These are phyloP conservation scores for Vespertilio murinus DNA, from an alignment of 2,797 vertebrate species.

Conservation along the genomic window DNA sequence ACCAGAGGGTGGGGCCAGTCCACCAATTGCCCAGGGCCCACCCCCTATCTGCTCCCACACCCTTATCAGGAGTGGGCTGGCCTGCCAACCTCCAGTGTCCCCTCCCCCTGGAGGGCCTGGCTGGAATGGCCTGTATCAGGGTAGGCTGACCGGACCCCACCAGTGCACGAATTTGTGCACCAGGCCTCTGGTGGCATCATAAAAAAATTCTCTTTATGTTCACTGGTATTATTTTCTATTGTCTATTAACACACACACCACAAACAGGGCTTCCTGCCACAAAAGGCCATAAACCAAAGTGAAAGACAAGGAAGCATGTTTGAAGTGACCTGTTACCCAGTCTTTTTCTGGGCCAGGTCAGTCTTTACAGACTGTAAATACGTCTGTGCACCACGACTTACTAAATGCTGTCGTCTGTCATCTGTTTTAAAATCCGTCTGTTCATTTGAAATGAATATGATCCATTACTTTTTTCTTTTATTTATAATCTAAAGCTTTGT, in stretches of 20 bases:
- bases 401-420: neutral
- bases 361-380: neutral
- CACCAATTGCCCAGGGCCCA: too few relatives aligned
- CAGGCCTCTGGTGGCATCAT: too few relatives aligned
- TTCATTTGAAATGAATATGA: neutral
- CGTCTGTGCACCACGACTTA: neutral
- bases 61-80: too few relatives aligned
- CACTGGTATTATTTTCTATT: neutral
- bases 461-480: neutral
- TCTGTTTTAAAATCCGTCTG: neutral
- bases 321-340: neutral
- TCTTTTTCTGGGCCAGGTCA: neutral
- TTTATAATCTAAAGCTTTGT: neutral
- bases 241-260: neutral
- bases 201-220: neutral
- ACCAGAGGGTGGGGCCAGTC: too few relatives aligned
- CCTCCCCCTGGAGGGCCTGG: too few relatives aligned
- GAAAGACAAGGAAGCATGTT: neutral
- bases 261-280: neutral
- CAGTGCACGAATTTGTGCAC: too few relatives aligned
- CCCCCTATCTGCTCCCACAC: too few relatives aligned
- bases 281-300: neutral
- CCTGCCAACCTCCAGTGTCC: too few relatives aligned
- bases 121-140: too few relatives aligned
- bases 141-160: too few relatives aligned